Percentiles rank a stretch among this genome's conserved stretches.
phyloP scores from a whole-genome alignment of 1,140 invertebrate species.

The Drosophila saltans region DNA sequence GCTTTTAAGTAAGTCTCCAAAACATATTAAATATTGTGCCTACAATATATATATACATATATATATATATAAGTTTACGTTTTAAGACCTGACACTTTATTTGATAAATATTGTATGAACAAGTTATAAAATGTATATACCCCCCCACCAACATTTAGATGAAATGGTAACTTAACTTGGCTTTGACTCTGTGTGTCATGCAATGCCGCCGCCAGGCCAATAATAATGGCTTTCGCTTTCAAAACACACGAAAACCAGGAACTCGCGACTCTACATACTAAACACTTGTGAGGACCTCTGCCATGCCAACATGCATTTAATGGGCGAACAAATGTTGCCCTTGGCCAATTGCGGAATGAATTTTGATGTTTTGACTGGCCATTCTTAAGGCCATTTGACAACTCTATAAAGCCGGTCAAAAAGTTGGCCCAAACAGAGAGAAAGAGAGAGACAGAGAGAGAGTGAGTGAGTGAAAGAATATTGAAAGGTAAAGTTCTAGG shows the following conservation, averaged over 20 bases:
- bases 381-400: conserved; percentile 67
- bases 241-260: conserved; percentile 56
- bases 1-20: neutral
- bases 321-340: conserved; percentile 46
- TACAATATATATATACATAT: too few relatives aligned
- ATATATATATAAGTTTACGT: neutral
- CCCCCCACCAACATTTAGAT: neutral
- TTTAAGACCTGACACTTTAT: neutral
- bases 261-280: conserved; percentile 28
- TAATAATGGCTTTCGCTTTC: conserved; percentile 79
- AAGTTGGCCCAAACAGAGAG: neutral
- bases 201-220: conserved; percentile 60
- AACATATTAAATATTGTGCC: neutral
- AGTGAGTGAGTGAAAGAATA: too few relatives aligned
- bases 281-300: neutral
- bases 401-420: conserved; percentile 65
- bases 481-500: neutral
- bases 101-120: conserved; percentile 5
- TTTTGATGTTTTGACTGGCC: conserved; percentile 65
- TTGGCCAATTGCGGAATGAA: conserved; percentile 65
- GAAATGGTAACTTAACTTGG: conserved; percentile 43
- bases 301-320: neutral
- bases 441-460: neutral
- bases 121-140: conserved; percentile 4
- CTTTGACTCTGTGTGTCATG: conserved; percentile 60